A percentile compares a stretch with the other conserved stretches of the same genome.
Conservation (phyloP, 2,113 vertebrate genomes). For the Myrmophylax atrothorax region DNA sequence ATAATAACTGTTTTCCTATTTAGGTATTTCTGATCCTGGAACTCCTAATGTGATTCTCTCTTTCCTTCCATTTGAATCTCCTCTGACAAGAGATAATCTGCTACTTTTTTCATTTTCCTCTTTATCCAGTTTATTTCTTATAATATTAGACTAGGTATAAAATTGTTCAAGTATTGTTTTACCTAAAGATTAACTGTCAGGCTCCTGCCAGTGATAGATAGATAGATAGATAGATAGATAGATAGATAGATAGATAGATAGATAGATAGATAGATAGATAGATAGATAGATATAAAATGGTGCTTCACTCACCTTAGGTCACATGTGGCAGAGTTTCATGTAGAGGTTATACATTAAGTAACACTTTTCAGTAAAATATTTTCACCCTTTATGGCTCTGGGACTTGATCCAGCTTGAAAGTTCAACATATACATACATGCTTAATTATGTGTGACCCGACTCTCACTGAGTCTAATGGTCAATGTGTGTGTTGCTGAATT, state of each 20-base stretch:
- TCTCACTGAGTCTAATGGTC: not conserved
- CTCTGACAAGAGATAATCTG: not conserved
- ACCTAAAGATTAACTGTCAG: not conserved
- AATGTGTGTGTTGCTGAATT: not conserved
- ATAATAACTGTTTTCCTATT: not conserved
- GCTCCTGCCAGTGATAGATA: not conserved
- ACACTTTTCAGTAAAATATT: constrained; percentile 1
- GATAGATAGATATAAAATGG: not conserved
- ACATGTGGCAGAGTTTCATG: not conserved
- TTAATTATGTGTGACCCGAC: not conserved
- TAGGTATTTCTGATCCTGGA: not conserved
- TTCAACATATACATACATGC: not conserved
- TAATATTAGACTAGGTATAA: not conserved
- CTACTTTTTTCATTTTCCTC: not conserved
- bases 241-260: too few species aligned
- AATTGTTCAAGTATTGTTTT: not conserved
- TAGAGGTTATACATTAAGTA: not conserved
- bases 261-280: not conserved
- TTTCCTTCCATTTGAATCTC: constrained; percentile 9
- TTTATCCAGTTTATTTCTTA: not conserved
- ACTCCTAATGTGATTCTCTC: not conserved
- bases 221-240: too few species aligned
- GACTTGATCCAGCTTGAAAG: not conserved
- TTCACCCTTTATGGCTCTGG: not conserved
- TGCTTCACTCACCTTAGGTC: not conserved